Conservation (phyloP, 2,888 invertebrate genomes). For the Drosophila paramelanica region DNA sequence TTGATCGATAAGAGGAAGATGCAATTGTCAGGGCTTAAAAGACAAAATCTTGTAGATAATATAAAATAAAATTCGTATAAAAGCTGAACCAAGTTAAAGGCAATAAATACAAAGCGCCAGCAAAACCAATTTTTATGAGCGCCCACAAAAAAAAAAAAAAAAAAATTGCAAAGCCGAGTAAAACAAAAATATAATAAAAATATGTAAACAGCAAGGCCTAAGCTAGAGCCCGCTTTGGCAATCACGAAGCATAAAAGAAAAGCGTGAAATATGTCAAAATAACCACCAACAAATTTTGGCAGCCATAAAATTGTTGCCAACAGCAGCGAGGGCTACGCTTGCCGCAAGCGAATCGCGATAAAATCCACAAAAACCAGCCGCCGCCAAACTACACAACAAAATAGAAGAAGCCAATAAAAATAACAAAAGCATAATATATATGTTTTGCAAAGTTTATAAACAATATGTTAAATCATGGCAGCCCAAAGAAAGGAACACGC, state of each 20-base stretch:
- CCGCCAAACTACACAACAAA: slow-evolving; percentile 14
- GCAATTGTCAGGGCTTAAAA: slow-evolving; percentile 2
- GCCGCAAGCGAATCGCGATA: slow-evolving; percentile 32
- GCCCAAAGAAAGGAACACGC: slow-evolving; percentile 28
- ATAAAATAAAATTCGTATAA: slow-evolving; percentile 29
- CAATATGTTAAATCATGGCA: slow-evolving; percentile 51
- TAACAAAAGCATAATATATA: slow-evolving; percentile 30
- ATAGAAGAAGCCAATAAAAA: slow-evolving; percentile 1
- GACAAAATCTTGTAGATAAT: slow-evolving; percentile 19
- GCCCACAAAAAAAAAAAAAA: slow-evolving; percentile 24
- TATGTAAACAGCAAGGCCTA: slow-evolving; percentile 16
- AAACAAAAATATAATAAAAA: slow-evolving; percentile 9
- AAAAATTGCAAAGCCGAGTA: slow-evolving; percentile 11
- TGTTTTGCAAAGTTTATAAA: slow-evolving; percentile 57
- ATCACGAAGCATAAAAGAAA: slow-evolving; percentile 52
- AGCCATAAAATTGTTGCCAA: slow-evolving; percentile 57
- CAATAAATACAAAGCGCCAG: slow-evolving; percentile 52
- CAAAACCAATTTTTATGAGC: slow-evolving; percentile 51
- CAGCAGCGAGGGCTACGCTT: slow-evolving; percentile 17
- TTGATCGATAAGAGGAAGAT: slow-evolving; percentile 37
- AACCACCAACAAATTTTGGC: slow-evolving; percentile 33
- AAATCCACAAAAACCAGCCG: slow-evolving; percentile 29
- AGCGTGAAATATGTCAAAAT: slow-evolving; percentile 66
- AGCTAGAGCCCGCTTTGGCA: slow-evolving; percentile 17
- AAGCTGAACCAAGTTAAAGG: slow-evolving; percentile 46